phyloP scores from a whole-genome alignment of 2,888 invertebrate species.

The Piscicola geometra region DNA sequence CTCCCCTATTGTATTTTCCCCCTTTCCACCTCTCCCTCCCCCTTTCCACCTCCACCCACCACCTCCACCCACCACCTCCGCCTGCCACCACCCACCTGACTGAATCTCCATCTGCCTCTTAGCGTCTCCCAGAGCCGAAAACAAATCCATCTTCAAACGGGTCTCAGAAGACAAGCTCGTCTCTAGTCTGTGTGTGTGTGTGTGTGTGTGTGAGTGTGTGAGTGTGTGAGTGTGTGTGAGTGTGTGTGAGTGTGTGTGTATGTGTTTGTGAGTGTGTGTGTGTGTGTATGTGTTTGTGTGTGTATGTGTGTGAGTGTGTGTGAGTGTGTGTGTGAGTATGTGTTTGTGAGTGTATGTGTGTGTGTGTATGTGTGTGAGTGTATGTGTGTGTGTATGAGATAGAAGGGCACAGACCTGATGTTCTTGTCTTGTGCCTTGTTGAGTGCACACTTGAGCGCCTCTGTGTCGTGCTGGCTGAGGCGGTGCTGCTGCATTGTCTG shows the following conservation, averaged over 20 bases:
- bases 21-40: too few species aligned
- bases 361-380: constrained; percentile 65
- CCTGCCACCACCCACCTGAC: constrained; percentile 50
- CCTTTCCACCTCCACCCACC: too few species aligned
- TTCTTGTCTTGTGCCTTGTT: constrained; percentile 83
- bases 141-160: constrained; percentile 91
- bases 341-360: constrained; percentile 68
- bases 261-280: constrained; percentile 68
- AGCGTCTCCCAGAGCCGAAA: constrained; percentile 91
- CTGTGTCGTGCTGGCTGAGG: constrained; percentile 63
- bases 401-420: too few species aligned
- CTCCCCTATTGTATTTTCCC: not conserved
- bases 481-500: constrained; percentile 59
- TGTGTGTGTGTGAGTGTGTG: not conserved
- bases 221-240: constrained; percentile 58
- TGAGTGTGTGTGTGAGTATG: constrained; percentile 61
- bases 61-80: too few species aligned
- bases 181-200: constrained; percentile 79
- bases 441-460: constrained; percentile 73
- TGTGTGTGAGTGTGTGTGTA: constrained; percentile 66
- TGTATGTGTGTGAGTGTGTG: constrained; percentile 68
- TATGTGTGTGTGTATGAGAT: constrained; percentile 61
- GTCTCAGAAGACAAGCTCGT: constrained; percentile 92
- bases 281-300: constrained; percentile 64
- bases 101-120: constrained; percentile 60